Evolutionary conservation across 2,888 invertebrate species (phyloP).

Genomic region (Keiferia lycopersicella): DNA sequence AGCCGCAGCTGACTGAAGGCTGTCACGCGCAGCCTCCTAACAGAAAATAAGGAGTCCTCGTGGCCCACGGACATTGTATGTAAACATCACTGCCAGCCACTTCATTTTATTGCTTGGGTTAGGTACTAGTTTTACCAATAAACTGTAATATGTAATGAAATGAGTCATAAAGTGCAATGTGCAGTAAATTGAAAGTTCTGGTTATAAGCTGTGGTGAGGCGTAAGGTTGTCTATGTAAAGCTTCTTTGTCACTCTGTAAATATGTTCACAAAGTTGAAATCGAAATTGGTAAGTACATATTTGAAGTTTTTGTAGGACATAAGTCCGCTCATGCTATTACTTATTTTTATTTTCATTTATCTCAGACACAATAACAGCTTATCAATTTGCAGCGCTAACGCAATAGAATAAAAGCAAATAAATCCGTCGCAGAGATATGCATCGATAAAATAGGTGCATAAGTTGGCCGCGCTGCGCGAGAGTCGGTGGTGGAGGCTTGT

Average conservation of each 20-base stretch:
- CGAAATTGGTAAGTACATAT: too few relatives aligned
- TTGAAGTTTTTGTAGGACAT: too few relatives aligned
- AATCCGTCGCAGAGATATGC: slow-evolving; percentile 36
- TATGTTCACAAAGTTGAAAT: neutral
- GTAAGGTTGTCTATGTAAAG: neutral
- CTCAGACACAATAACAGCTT: neutral
- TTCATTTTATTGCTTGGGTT: slow-evolving; percentile 2
- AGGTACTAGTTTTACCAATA: slow-evolving; percentile 16
- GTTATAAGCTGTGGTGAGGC: neutral
- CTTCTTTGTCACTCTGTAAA: neutral
- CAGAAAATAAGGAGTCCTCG: slow-evolving; percentile 52
- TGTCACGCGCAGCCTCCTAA: slow-evolving; percentile 68
- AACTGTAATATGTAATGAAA: slow-evolving; percentile 15
- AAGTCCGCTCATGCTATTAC: too few relatives aligned
- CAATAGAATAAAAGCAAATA: slow-evolving; percentile 37
- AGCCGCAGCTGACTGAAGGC: slow-evolving; percentile 73
- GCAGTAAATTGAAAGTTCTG: slow-evolving; percentile 18
- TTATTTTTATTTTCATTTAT: neutral
- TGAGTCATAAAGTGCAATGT: slow-evolving; percentile 15
- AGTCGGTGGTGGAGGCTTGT: slow-evolving; percentile 54
- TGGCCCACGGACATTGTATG: slow-evolving; percentile 32
- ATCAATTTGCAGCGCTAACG: slow-evolving; percentile 32
- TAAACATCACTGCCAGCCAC: slow-evolving; percentile 32
- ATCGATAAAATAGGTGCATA: slow-evolving; percentile 35
- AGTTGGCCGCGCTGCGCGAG: slow-evolving; percentile 40